These are phyloP conservation scores for Pluvialis apricaria DNA, from an alignment of 2,113 vertebrate genomes.

Conservation along the genomic window DNA sequence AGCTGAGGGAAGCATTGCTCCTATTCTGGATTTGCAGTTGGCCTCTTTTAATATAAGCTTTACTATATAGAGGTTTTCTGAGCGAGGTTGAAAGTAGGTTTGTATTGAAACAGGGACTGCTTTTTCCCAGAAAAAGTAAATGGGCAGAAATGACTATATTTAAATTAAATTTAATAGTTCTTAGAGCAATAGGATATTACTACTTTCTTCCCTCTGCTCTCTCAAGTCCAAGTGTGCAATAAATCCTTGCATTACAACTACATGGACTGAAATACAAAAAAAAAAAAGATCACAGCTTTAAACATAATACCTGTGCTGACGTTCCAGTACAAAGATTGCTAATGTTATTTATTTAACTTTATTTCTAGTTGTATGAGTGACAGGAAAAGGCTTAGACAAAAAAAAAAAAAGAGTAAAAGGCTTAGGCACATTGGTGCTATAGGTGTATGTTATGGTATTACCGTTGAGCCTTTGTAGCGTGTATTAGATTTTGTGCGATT, in stretches of 20 bases:
- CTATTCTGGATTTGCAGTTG: background rate
- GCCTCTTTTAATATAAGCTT: background rate
- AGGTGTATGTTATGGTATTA: background rate
- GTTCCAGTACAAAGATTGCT: background rate
- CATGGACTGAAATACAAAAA: background rate
- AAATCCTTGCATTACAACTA: background rate
- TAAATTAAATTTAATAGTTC: background rate
- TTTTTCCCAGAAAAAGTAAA: background rate
- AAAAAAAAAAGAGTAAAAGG: background rate
- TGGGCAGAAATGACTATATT: background rate
- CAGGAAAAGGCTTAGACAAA: background rate
- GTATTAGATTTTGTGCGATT: background rate
- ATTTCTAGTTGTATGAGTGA: background rate
- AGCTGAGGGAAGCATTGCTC: background rate
- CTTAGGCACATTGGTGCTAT: background rate
- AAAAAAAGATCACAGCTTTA: background rate
- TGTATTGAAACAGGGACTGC: background rate
- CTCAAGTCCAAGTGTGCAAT: background rate
- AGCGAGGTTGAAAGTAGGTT: background rate
- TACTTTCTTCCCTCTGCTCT: background rate
- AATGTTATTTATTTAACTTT: background rate
- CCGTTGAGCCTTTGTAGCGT: background rate
- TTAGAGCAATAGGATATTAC: background rate
- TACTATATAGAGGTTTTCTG: background rate
- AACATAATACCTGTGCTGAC: background rate